Evolutionary conservation across 2,888 invertebrate species (phyloP).

Genomic region (Drosophila hawaiiensis): DNA sequence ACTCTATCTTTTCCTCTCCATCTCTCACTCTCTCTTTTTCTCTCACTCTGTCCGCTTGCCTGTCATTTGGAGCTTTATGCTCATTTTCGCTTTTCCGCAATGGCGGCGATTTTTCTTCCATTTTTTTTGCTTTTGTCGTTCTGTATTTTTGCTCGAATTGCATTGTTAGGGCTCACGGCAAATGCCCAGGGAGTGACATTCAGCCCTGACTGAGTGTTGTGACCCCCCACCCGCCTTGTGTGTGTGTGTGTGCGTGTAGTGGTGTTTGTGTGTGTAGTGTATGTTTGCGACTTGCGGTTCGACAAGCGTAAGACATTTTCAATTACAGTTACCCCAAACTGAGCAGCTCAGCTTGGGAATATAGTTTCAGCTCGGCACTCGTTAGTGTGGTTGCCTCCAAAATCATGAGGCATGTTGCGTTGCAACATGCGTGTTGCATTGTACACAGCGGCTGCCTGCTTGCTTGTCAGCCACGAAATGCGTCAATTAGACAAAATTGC

Average conservation of each 20-base stretch:
- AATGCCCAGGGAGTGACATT: constrained; percentile 62
- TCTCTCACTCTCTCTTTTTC: not conserved
- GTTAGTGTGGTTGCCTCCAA: constrained; percentile 49
- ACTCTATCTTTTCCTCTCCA: constrained; percentile 1
- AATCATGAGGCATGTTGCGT: constrained; percentile 60
- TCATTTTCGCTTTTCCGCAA: constrained; percentile 75
- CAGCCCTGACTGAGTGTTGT: constrained; percentile 25
- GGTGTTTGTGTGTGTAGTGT: constrained; percentile 12
- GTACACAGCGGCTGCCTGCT: constrained; percentile 51
- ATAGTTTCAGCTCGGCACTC: constrained; percentile 32
- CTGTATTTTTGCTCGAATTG: constrained; percentile 52
- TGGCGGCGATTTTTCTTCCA: constrained; percentile 53
- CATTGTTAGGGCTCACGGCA: constrained; percentile 57
- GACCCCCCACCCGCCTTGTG: constrained; percentile 3
- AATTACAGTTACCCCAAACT: constrained; percentile 72
- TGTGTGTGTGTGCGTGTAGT: constrained; percentile 6
- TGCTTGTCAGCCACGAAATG: constrained; percentile 76
- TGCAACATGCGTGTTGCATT: constrained; percentile 36
- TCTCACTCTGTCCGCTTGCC: constrained; percentile 18
- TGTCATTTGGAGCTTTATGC: constrained; percentile 76
- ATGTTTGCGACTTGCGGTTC: constrained; percentile 73
- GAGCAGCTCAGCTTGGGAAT: constrained; percentile 6
- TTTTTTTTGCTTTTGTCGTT: constrained; percentile 6
- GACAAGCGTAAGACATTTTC: constrained; percentile 84
- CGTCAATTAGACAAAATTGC: constrained; percentile 82